Evolutionary conservation across 2,113 vertebrate genomes (phyloP), one percentile per base, ranked within the genome.

Genomic region (Phaethornis superciliosus): DNA sequence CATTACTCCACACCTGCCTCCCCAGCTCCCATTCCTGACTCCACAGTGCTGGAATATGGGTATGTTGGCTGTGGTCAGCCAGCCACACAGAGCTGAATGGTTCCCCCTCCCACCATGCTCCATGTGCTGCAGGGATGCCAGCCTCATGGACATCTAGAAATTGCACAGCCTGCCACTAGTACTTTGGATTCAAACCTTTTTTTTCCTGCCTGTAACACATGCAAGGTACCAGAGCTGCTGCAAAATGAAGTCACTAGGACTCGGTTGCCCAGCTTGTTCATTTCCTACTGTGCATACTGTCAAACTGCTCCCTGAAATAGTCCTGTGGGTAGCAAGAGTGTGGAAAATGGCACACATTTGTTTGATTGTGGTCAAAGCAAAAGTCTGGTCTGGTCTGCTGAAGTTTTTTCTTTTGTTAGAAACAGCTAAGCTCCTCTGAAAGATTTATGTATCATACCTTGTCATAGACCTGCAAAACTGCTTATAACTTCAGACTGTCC

Each of bases 31-130:
- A 51, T 59, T 92, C 79, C 89, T 27, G 0, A 30, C 33, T 79
- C 76, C 1, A 3, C 79, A 68, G 67, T 15, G 56, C 82, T 71
- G 58, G 79, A 85, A 70, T 10, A 62, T 1, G 35, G 64, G 35
- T 44, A 32, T 0, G 0, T 1, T 30, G 82, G 70, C 65, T 79
- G 62, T 0, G 0, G 7, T 27, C 54, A 67, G 72, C 47, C 63
- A 86, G 77, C 54, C 23, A 1, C 59, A 55, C 35, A 22, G 63
- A 69, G 52, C 58, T 54, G 52, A 59, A 78, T 6, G 1, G 4
- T 8, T 62, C 55, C 74, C 49, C 28, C 9, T 74, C 35, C n/a
- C 67, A 67, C 14, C 56, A 26, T 2, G 0, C 15, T 76, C 81
- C 0, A 0, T 6, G 4, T 47, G 33, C 77, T 77, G 64, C 74